Evolutionary conservation across 2,888 invertebrate genomes (phyloP).

Genomic region (Cryptocheilus praepositus): DNA sequence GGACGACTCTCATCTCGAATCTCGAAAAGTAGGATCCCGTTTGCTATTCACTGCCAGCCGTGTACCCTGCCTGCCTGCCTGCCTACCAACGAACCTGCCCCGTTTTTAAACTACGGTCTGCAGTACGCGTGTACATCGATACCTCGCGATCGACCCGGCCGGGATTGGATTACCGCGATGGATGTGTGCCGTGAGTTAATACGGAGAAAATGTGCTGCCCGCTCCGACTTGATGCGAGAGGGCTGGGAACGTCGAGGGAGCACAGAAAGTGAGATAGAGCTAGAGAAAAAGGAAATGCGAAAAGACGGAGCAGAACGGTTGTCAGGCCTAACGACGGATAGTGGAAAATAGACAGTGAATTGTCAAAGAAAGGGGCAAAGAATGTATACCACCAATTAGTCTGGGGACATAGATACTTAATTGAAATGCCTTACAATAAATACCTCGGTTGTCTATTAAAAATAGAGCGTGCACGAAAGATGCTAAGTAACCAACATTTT

Average conservation of each 20-base stretch:
- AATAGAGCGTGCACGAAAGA: too few relatives aligned
- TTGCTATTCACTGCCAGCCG: conserved; percentile 43
- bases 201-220: conserved; percentile 58
- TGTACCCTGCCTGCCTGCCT: conserved; percentile 16
- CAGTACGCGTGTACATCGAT: conserved; percentile 64
- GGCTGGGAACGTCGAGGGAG: conserved; percentile 23
- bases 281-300: neutral
- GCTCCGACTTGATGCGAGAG: conserved; percentile 25
- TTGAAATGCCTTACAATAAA: too few relatives aligned
- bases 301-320: conserved; percentile 1
- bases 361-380: too few relatives aligned
- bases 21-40: conserved; percentile 43
- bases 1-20: too few relatives aligned
- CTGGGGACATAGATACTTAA: too few relatives aligned
- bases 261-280: conserved; percentile 26
- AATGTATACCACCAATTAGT: too few relatives aligned
- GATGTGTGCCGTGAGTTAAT: conserved; percentile 59
- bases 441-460: too few relatives aligned
- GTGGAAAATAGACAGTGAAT: too few relatives aligned
- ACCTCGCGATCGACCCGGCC: conserved; percentile 56
- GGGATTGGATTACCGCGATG: conserved; percentile 65
- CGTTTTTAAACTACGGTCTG: conserved; percentile 55
- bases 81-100: conserved; percentile 54
- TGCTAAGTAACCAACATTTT: too few relatives aligned
- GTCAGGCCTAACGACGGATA: too few relatives aligned